phyloP scores from a whole-genome alignment of 2,888 invertebrate genomes.

The Scaptomyza parva region DNA sequence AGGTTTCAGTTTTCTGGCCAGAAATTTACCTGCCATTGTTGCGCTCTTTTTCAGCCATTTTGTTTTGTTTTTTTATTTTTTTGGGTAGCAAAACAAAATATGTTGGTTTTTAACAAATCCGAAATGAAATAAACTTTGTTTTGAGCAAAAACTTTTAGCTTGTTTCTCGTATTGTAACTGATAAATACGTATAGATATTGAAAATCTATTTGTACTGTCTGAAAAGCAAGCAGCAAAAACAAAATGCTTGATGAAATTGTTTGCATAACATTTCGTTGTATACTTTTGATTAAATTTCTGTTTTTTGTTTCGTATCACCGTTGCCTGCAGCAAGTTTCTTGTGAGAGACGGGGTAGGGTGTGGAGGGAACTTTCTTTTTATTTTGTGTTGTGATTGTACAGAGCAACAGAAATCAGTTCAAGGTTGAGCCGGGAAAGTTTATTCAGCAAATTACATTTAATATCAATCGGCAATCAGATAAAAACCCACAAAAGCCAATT shows the following conservation, averaged over 20 bases:
- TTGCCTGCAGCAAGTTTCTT: slow-evolving; percentile 30
- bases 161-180: slow-evolving; percentile 37
- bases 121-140: slow-evolving; percentile 71
- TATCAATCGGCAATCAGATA: slow-evolving; percentile 56
- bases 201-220: slow-evolving; percentile 70
- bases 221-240: slow-evolving; percentile 9
- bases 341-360: no score
- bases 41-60: slow-evolving; percentile 13
- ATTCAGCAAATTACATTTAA: slow-evolving; percentile 42
- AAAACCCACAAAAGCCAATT: slow-evolving; percentile 62
- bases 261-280: slow-evolving; percentile 44
- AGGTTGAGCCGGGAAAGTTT: slow-evolving; percentile 13
- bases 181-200: slow-evolving; percentile 69
- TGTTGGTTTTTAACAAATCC: slow-evolving; percentile 68
- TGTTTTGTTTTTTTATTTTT: neutral
- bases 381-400: slow-evolving; percentile 20
- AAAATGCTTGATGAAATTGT: slow-evolving; percentile 66
- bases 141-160: slow-evolving; percentile 53
- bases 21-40: slow-evolving; percentile 61
- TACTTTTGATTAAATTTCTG: slow-evolving; percentile 73
- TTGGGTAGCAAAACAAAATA: slow-evolving; percentile 52
- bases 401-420: slow-evolving; percentile 13
- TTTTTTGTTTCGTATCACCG: slow-evolving; percentile 8
- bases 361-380: slow-evolving; percentile 31
- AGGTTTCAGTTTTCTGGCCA: slow-evolving; percentile 30